Conservation (phyloP, 2,113 vertebrate species). For the Gavia stellata region DNA sequence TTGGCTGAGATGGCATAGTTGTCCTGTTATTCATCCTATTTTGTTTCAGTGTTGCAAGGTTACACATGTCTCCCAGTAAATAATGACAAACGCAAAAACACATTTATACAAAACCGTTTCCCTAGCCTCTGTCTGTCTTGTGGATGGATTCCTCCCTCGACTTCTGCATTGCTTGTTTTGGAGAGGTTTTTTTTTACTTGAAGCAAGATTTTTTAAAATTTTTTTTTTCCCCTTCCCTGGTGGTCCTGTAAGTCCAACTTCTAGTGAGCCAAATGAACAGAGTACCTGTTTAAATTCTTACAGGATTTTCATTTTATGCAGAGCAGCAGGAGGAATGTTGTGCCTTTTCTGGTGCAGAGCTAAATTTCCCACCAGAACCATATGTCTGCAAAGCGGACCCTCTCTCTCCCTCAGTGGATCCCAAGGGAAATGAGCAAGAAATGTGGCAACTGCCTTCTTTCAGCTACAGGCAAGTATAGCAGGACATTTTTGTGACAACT, state of each 20-base stretch:
- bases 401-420: slow-evolving; percentile 39
- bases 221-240: not conserved
- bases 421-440: slow-evolving; percentile 49
- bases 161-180: not conserved
- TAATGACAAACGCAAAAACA: not conserved
- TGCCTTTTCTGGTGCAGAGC: slow-evolving; percentile 53
- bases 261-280: not conserved
- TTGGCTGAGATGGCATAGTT: not conserved
- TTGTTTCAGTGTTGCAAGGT: not conserved
- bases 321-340: slow-evolving; percentile 47
- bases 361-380: slow-evolving; percentile 49
- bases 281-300: slow-evolving; percentile 45
- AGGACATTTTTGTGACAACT: not conserved
- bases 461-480: slow-evolving; percentile 54
- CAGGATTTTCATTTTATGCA: slow-evolving; percentile 46
- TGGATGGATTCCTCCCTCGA: not conserved
- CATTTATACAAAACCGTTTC: not conserved
- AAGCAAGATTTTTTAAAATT: not conserved
- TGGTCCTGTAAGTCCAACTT: not conserved
- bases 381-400: slow-evolving; percentile 43
- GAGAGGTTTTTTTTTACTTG: not conserved
- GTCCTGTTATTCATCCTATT: not conserved
- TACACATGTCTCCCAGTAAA: not conserved
- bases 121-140: not conserved
- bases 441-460: slow-evolving; percentile 36